Percentiles rank a stretch among this genome's conserved stretches.
Evolutionary conservation across 2,113 vertebrate species (phyloP).

Genomic region (Stictonetta naevosa): DNA sequence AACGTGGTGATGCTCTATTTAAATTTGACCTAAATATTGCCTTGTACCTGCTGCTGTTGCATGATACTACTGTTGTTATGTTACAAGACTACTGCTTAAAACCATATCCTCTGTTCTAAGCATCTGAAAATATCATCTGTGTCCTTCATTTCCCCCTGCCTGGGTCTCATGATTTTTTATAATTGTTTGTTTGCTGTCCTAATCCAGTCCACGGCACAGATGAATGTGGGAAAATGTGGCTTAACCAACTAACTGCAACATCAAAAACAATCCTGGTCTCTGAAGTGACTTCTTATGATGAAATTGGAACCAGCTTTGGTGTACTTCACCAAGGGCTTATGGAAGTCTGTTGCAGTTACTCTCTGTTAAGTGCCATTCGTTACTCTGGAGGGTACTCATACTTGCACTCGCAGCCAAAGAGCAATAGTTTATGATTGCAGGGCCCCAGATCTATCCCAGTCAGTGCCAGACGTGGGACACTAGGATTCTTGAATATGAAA

Average conservation of each 20-base stretch:
- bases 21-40: neutral
- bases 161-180: neutral
- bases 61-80: too few species aligned
- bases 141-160: neutral
- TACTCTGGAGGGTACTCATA: neutral
- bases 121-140: neutral
- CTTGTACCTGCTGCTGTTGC: neutral
- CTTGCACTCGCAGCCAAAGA: conserved; percentile 37
- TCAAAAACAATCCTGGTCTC: neutral
- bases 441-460: neutral
- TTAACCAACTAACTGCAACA: neutral
- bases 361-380: neutral
- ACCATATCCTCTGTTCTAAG: neutral
- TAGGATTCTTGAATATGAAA: neutral
- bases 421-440: neutral
- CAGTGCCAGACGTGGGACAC: neutral
- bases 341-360: neutral
- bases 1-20: neutral
- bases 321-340: neutral
- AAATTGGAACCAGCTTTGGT: conserved; percentile 34
- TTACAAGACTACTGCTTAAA: neutral
- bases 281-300: conserved; percentile 30
- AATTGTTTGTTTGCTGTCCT: neutral
- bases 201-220: neutral
- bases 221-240: neutral